Percentiles rank a stretch among this genome's conserved stretches.
Evolutionary conservation across 2,113 vertebrate species (phyloP).

Genomic region (Trogon melanurus): DNA sequence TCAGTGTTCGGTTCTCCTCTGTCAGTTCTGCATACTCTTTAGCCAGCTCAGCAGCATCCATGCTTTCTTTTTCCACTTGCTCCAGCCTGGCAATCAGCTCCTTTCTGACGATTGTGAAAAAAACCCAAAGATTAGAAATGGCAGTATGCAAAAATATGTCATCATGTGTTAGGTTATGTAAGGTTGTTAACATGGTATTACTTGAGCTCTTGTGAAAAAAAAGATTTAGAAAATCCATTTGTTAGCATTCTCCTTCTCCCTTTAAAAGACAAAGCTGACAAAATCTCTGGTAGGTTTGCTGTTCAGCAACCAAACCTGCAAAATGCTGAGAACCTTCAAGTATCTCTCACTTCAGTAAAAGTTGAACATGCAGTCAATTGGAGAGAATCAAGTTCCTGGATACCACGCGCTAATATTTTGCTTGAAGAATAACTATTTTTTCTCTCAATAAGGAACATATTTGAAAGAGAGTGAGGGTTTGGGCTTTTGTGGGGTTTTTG

Average conservation of each 20-base stretch:
- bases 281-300: background rate
- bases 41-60: conserved; percentile 87
- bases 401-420: background rate
- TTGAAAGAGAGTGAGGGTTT: background rate
- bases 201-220: background rate
- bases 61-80: conserved; percentile 88
- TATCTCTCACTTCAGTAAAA: background rate
- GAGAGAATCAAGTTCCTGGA: background rate
- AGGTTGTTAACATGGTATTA: background rate
- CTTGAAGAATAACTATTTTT: background rate
- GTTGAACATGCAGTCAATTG: rapidly evolving
- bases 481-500: too few species aligned
- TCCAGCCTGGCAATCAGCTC: conserved; percentile 91
- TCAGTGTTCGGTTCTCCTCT: conserved; percentile 91
- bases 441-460: background rate
- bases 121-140: background rate
- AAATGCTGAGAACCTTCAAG: background rate
- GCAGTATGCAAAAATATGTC: background rate
- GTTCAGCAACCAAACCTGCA: background rate
- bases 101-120: conserved; percentile 74
- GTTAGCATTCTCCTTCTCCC: background rate
- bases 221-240: background rate
- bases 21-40: conserved; percentile 89
- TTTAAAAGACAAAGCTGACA: background rate
- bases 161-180: background rate